Percentiles rank a stretch among this genome's conserved stretches.
phyloP scores from a whole-genome alignment of 1,140 invertebrate genomes.

The Bombus balteatus region DNA sequence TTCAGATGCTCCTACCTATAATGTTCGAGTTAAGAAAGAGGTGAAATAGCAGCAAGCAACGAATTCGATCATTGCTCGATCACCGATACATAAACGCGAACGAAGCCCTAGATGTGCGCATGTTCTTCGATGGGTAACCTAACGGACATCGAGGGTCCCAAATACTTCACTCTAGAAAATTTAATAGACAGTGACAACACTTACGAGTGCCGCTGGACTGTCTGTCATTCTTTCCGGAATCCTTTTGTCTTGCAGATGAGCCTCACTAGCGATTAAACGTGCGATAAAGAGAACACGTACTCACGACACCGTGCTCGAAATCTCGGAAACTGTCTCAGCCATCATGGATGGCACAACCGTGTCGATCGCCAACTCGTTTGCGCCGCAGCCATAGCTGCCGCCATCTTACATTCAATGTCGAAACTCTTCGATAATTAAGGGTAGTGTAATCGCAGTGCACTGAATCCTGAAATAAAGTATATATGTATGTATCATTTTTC shows the following conservation, averaged over 20 bases:
- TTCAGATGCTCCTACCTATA: slow-evolving; percentile 29
- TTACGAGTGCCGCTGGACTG: slow-evolving; percentile 62
- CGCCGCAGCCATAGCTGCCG: slow-evolving; percentile 42
- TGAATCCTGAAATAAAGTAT: background rate
- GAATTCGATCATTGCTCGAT: background rate
- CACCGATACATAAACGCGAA: background rate
- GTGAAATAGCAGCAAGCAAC: background rate
- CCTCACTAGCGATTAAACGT: slow-evolving; percentile 50
- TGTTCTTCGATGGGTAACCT: slow-evolving; percentile 40
- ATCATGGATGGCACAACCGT: slow-evolving; percentile 55
- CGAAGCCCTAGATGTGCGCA: slow-evolving; percentile 14
- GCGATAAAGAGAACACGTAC: slow-evolving; percentile 54
- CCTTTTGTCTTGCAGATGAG: slow-evolving; percentile 1
- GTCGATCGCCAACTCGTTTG: slow-evolving; percentile 46
- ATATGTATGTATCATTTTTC: background rate
- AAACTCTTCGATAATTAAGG: slow-evolving; percentile 11
- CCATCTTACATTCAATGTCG: slow-evolving; percentile 21
- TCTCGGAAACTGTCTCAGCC: slow-evolving; percentile 63
- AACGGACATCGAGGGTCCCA: background rate
- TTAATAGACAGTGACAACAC: slow-evolving; percentile 64
- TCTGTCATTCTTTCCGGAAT: slow-evolving; percentile 58
- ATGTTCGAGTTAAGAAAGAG: background rate
- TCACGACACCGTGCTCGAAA: slow-evolving; percentile 64
- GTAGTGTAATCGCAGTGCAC: background rate
- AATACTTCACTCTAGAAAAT: slow-evolving; percentile 34